Evolutionary conservation across 92 coral and sea anemone species (phyloP).

Genomic region (Paramuricea clavata): DNA sequence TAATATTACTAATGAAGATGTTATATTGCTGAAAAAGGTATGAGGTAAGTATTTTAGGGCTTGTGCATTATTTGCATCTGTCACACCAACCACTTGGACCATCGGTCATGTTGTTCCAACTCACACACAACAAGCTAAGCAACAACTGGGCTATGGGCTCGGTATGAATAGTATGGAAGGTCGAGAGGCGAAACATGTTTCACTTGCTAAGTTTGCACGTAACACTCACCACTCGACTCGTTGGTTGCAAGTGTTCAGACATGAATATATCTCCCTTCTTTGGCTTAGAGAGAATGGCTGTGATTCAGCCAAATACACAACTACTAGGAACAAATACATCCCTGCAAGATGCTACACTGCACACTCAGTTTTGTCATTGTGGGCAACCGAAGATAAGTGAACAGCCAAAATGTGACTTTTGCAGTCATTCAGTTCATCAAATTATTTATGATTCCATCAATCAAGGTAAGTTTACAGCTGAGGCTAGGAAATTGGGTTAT

Average conservation of each 20-base stretch:
- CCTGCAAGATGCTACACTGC: slow-evolving; percentile 64
- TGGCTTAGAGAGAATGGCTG: slow-evolving; percentile 72
- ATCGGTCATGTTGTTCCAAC: slow-evolving; percentile 61
- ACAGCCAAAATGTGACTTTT: slow-evolving; percentile 42
- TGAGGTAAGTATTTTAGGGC: slow-evolving; percentile 46
- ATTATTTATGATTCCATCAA: slow-evolving; percentile 55
- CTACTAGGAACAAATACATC: slow-evolving; percentile 36
- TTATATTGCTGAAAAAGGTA: slow-evolving; percentile 19
- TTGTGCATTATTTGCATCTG: slow-evolving; percentile 62
- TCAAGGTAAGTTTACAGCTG: slow-evolving; percentile 58
- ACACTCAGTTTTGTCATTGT: slow-evolving; percentile 62
- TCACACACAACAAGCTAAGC: slow-evolving; percentile 62
- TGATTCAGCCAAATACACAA: slow-evolving; percentile 48
- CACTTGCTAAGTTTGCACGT: slow-evolving; percentile 65
- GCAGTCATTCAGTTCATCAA: too few species aligned
- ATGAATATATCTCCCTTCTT: slow-evolving; percentile 71
- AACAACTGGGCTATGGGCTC: slow-evolving; percentile 55
- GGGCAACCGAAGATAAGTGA: slow-evolving; percentile 58
- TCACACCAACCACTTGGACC: slow-evolving; percentile 73
- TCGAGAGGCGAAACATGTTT: slow-evolving; percentile 62
- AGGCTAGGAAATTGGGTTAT: slow-evolving; percentile 28
- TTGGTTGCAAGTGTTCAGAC: slow-evolving; percentile 74
- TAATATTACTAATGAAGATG: slow-evolving; percentile 44
- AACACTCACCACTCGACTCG: slow-evolving; percentile 57
- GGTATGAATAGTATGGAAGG: slow-evolving; percentile 65